These are phyloP conservation scores for Sciaenops ocellatus DNA, from an alignment of 2,797 vertebrate species.

Conservation along the genomic window DNA sequence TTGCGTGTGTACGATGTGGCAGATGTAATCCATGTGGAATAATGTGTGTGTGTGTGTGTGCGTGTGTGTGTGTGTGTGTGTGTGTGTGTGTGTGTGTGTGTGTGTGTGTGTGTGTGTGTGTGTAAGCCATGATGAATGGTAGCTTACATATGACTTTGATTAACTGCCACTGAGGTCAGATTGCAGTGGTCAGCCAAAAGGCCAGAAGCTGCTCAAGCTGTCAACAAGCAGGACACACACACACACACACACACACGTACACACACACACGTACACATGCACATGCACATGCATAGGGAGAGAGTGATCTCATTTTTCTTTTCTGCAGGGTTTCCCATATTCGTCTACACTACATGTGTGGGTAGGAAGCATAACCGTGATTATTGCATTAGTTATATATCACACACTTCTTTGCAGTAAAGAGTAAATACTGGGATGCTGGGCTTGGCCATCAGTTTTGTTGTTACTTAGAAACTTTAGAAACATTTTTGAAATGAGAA, in stretches of 20 bases:
- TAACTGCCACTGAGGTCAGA: conserved; percentile 54
- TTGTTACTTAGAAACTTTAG: background rate
- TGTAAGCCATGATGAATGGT: conserved; percentile 45
- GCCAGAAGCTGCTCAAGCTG: conserved; percentile 36
- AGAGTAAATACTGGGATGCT: background rate
- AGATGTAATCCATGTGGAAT: conserved; percentile 22
- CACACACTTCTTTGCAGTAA: background rate
- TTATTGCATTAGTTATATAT: conserved; percentile 25
- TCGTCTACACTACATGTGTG: conserved; percentile 11
- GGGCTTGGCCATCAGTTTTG: background rate
- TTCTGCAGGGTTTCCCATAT: conserved; percentile 15
- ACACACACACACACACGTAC: conserved; percentile 16
- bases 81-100: conserved; percentile 1
- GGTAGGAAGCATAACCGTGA: conserved; percentile 16
- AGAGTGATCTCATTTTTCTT: conserved; percentile 27
- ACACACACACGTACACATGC: conserved; percentile 22
- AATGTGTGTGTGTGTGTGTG: background rate
- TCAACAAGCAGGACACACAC: conserved; percentile 24
- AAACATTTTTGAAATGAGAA: background rate
- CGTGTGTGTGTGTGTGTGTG: background rate
- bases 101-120: conserved; percentile 10
- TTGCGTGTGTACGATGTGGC: conserved; percentile 15
- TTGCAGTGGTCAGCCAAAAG: conserved; percentile 63
- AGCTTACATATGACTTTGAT: conserved; percentile 55
- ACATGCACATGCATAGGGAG: conserved; percentile 12